Percentiles rank a stretch among this genome's conserved stretches.
phyloP scores from a whole-genome alignment of 2,888 invertebrate genomes.

The Falcaria lacertinaria region DNA sequence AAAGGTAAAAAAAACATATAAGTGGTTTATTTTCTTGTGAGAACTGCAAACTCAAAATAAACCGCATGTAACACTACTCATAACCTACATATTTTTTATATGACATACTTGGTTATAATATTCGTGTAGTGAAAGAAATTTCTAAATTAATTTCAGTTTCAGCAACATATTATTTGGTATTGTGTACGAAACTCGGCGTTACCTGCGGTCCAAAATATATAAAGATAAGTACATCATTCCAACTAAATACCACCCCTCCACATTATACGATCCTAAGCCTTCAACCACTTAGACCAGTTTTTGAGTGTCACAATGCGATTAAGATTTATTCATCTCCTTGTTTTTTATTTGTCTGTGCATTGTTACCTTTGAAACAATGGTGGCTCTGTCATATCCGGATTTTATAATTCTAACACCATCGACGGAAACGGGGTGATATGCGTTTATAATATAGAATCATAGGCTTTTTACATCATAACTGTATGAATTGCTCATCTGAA shows the following conservation, averaged over 20 bases:
- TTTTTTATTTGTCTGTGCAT: conserved; percentile 69
- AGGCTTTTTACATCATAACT: conserved; percentile 63
- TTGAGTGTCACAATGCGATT: conserved; percentile 52
- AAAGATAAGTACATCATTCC: too few species aligned
- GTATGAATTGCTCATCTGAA: conserved; percentile 53
- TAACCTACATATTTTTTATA: too few species aligned
- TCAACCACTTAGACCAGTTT: conserved; percentile 47
- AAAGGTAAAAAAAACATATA: too few species aligned
- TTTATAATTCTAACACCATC: conserved; percentile 77
- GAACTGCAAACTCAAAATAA: too few species aligned
- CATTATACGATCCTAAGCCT: conserved; percentile 11
- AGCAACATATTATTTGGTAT: too few species aligned
- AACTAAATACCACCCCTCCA: conserved; percentile 1
- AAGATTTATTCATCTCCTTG: conserved; percentile 68
- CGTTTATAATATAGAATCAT: conserved; percentile 73
- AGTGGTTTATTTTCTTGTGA: too few species aligned
- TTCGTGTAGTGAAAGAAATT: too few species aligned
- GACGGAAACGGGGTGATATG: conserved; percentile 73
- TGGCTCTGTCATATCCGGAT: conserved; percentile 69
- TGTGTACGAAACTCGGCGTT: too few species aligned
- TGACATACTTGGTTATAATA: too few species aligned
- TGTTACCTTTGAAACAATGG: conserved; percentile 73
- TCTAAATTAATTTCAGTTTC: too few species aligned
- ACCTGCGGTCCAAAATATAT: too few species aligned
- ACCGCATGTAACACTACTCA: too few species aligned